These are phyloP conservation scores for Malacosoma neustria DNA, from an alignment of 2,888 invertebrate genomes.

Conservation along the genomic window DNA sequence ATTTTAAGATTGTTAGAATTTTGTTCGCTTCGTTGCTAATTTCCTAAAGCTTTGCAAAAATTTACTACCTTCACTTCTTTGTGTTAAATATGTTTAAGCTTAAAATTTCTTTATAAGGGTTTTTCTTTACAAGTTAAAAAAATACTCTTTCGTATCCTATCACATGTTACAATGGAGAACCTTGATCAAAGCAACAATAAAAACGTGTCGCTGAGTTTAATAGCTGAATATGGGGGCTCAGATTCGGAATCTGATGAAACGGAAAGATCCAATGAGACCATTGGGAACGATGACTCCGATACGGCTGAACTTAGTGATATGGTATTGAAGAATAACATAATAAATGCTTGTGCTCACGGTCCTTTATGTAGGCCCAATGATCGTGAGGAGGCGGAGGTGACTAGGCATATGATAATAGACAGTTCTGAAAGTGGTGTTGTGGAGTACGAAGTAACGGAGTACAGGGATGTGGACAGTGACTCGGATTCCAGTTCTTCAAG, in stretches of 20 bases:
- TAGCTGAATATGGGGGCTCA: constrained; percentile 60
- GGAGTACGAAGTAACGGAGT: constrained; percentile 62
- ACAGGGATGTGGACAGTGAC: constrained; percentile 51
- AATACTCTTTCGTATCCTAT: background rate
- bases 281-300: constrained; percentile 51
- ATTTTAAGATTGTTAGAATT: background rate
- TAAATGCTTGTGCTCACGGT: constrained; percentile 67
- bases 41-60: background rate
- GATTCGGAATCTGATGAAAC: constrained; percentile 63
- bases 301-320: constrained; percentile 58
- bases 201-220: constrained; percentile 63
- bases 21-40: background rate
- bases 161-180: constrained; percentile 51
- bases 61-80: background rate
- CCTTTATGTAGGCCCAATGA: constrained; percentile 39
- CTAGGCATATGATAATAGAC: constrained; percentile 64
- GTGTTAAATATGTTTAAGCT: background rate
- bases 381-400: constrained; percentile 40
- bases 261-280: constrained; percentile 37
- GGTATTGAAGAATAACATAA: constrained; percentile 68
- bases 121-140: background rate
- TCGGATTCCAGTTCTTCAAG: constrained; percentile 46
- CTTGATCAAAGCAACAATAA: constrained; percentile 57
- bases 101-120: too few species aligned
- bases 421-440: constrained; percentile 52